Base-by-base conservation (phyloP, 1,140 invertebrate genomes). In the Globodera ellingtonae region DNA sequence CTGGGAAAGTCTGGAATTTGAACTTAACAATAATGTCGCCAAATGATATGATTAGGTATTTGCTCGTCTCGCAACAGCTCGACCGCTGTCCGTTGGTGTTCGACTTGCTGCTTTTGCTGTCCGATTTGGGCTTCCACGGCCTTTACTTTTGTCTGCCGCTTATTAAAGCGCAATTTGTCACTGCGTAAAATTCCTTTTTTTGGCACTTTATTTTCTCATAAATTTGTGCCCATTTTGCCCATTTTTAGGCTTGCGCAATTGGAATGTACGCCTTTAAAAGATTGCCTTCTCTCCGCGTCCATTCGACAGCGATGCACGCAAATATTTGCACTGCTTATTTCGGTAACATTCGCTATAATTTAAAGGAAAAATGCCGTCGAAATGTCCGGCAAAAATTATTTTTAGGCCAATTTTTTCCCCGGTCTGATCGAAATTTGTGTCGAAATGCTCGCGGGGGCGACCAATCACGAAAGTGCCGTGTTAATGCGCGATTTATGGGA, bases 51-150 rank as follows among this genome's bases (percentile, higher is more conserved):
- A 50, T 48, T 62, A 76, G 66, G 18, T 72, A 79, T 46, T 65
- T 69, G 69, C 76, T 48, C 35, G 69, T 79, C 35, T 48, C 48
- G 13, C 52, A 56, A 47, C 52, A 48, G 13, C 18, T 71, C 10
- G 66, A 71, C 44, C 65, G 69, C 13, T 66, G 59, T 21, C 79
- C 79, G 75, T 59, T 80, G 35, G 44, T 75, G 21, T 80, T 77
- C 70, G 79, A 80, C 7, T 75, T 80, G 59, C 50, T 80, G 18
- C 71, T 80, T 21, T 65, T 80, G 46, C 50, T 80, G 35, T 76
- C 72, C 44, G 73, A 75, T 56, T 48, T 69, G 24, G 79, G 79
- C 35, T 52, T 80, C 46, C 46, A 21, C 10, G 79, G 79, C 21
- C 24, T 80, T 59, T 80, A 13, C 67, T 80, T 69, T 79, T 52